phyloP scores from a whole-genome alignment of 2,888 invertebrate species.

The Xestia sexstrigata region DNA sequence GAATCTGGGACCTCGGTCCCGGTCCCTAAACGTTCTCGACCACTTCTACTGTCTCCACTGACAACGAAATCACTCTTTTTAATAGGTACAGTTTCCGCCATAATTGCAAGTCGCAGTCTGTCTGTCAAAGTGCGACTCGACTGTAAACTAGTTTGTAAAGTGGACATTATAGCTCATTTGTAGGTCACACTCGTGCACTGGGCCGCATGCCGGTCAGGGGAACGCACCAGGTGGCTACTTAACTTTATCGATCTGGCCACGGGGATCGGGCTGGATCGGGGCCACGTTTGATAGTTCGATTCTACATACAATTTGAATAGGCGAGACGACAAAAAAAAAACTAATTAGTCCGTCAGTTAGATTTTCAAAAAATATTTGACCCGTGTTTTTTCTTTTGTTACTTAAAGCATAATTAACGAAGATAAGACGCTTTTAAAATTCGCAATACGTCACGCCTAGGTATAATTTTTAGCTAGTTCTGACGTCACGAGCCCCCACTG shows the following conservation, averaged over 20 bases:
- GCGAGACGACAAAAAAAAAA: too few relatives aligned
- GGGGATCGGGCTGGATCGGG: too few relatives aligned
- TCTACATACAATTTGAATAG: constrained; percentile 5
- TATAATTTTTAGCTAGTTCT: too few relatives aligned
- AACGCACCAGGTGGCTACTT: constrained; percentile 24
- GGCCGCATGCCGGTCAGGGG: constrained; percentile 9
- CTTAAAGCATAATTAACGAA: too few relatives aligned
- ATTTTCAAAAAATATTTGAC: too few relatives aligned
- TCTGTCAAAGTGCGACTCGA: background rate
- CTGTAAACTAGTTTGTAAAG: constrained; percentile 1
- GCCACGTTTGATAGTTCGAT: background rate
- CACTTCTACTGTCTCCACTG: background rate
- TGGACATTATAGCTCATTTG: constrained; percentile 26
- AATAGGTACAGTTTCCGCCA: background rate
- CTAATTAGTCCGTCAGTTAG: too few relatives aligned
- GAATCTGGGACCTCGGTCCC: too few relatives aligned
- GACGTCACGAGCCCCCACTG: too few relatives aligned
- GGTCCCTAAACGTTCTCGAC: too few relatives aligned
- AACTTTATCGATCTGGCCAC: constrained; percentile 36
- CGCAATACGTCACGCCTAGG: too few relatives aligned
- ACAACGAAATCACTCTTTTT: background rate
- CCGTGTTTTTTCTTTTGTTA: too few relatives aligned
- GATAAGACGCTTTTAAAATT: too few relatives aligned
- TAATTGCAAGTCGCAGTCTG: background rate
- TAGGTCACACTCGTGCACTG: constrained; percentile 26